These are phyloP conservation scores for Styela clava DNA, from an alignment of 23 tunicate species.

Conservation along the genomic window DNA sequence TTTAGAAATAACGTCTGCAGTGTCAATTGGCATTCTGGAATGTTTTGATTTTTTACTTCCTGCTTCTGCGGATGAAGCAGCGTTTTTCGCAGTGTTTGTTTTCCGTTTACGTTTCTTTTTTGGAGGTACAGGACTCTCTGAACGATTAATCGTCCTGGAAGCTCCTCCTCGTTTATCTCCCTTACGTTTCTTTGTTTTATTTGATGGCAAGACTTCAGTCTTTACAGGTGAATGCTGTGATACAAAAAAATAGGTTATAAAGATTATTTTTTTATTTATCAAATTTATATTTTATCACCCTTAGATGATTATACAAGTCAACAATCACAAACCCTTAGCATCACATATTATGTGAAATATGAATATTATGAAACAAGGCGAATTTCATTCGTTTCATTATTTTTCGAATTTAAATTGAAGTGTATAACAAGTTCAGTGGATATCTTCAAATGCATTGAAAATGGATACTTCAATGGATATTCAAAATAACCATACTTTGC, in stretches of 20 bases:
- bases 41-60: not conserved
- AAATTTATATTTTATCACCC: too few relatives aligned
- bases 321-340: too few relatives aligned
- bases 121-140: slow-evolving; percentile 6
- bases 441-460: too few relatives aligned
- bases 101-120: slow-evolving; percentile 15
- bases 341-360: too few relatives aligned
- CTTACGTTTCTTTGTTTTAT: slow-evolving; percentile 19
- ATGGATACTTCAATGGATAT: too few relatives aligned
- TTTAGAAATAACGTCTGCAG: slow-evolving; percentile 29
- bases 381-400: too few relatives aligned
- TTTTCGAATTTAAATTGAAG: too few relatives aligned
- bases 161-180: slow-evolving; percentile 11
- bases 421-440: too few relatives aligned
- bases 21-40: slow-evolving; percentile 40
- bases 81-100: not conserved
- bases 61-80: not conserved
- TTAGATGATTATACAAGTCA: too few relatives aligned
- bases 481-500: too few relatives aligned
- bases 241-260: not conserved
- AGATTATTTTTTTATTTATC: too few relatives aligned
- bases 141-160: not conserved
- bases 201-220: not conserved
- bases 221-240: slow-evolving; percentile 3
- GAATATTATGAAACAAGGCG: too few relatives aligned